Evolutionary conservation across 2,797 vertebrate species (phyloP), one percentile per base, ranked within the genome.

Genomic region (Pseudochromis fuscus): DNA sequence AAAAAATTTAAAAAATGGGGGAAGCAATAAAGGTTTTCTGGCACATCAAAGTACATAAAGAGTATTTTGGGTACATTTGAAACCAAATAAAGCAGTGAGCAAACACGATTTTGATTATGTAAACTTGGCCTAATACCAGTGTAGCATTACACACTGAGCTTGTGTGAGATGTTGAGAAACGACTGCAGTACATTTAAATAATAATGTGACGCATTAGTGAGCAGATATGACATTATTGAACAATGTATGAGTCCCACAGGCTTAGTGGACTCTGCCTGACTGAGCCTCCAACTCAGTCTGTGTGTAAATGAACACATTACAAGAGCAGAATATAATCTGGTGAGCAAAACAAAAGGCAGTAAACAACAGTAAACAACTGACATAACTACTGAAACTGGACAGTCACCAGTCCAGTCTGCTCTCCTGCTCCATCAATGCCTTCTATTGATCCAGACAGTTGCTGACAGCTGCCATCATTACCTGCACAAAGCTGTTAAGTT

Each of bases 311-410:
- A 28, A 46, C 25, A 42, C 33, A 35, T 12, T 46, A 48, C 8
- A 10, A 12, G 44, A 58, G 42, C 37, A 27, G 4, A 53, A 11
- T 30, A 23, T 1, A 45, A 25, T 30, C 16, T 1, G 1, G 25
- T 56, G 53, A 72, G 50, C 48, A 30, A 0, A 31, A 12, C 24
- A 40, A 19, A 13, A 19, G 35, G 48, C 75, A 74, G n/a, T n/a
- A n/a, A n/a, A n/a, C n/a, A n/a, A n/a, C 37, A 70, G 67, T 44
- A 66, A 83, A 79, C 56, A 68, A 21, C 51, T 68, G 46, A 27
- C 0, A 23, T 56, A 79, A 77, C 19, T 38, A 1, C 33, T 40
- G 58, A 57, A 37, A 18, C 28, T 3, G 25, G 28, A 49, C 33
- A 28, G 58, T 72, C 56, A 51, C 27, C 2, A 18, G 37, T 28